Percentiles rank a stretch among this genome's conserved stretches.
phyloP scores from a whole-genome alignment of 1,140 invertebrate species.

The Paracyclopina nana region DNA sequence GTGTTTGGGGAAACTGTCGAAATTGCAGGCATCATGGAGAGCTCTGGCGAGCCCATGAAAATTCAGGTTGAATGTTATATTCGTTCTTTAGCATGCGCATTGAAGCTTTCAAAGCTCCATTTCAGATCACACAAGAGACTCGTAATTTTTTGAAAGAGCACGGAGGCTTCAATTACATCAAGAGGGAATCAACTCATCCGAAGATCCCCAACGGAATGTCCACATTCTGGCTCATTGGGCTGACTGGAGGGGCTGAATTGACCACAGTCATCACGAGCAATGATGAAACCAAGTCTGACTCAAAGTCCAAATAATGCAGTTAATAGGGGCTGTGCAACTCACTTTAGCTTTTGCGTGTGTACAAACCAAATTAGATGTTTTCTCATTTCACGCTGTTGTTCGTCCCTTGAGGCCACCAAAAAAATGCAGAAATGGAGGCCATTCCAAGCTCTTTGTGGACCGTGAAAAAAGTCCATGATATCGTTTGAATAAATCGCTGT shows the following conservation, averaged over 20 bases:
- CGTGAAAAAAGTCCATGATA: too few species aligned
- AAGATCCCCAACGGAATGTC: background rate
- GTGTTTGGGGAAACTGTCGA: conserved; percentile 15
- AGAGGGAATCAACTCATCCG: background rate
- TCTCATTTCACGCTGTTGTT: too few species aligned
- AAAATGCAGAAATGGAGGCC: too few species aligned
- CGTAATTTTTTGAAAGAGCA: background rate
- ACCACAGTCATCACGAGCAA: background rate
- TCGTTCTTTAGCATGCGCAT: background rate
- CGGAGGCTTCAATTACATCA: background rate
- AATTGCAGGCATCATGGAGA: conserved; percentile 11
- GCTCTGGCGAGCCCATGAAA: conserved; percentile 11
- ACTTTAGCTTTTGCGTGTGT: too few species aligned
- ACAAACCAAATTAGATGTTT: too few species aligned
- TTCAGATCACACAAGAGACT: conserved; percentile 3
- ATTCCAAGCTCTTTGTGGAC: too few species aligned
- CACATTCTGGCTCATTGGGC: conserved; percentile 8
- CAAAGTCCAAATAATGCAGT: too few species aligned
- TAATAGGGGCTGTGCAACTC: too few species aligned
- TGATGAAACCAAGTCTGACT: background rate
- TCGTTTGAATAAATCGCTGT: too few species aligned
- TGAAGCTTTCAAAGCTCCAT: background rate
- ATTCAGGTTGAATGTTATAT: background rate
- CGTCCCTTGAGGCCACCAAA: too few species aligned
- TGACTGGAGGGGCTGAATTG: background rate